phyloP scores from a whole-genome alignment of 2,113 vertebrate genomes.

The Ophthalmolycus amberensis region DNA sequence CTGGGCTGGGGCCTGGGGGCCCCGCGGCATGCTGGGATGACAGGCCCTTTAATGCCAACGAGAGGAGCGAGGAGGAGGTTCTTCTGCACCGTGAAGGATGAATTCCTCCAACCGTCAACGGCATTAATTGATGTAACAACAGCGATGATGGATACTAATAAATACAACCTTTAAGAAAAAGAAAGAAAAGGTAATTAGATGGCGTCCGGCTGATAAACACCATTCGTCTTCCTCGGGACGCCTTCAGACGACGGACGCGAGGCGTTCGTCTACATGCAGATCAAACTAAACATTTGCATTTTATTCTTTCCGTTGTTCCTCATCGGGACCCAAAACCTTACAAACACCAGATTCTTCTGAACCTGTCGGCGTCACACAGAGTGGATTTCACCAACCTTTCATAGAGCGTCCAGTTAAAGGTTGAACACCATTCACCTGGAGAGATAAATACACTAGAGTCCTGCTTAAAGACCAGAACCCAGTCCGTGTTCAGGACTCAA shows the following conservation, averaged over 20 bases:
- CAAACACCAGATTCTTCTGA: not conserved
- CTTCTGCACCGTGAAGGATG: constrained; percentile 77
- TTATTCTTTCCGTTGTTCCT: not conserved
- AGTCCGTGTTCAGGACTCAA: too few relatives aligned
- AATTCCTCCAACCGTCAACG: constrained; percentile 89
- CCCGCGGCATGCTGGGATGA: constrained; percentile 87
- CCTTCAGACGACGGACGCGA: constrained; percentile 9
- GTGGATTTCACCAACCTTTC: too few relatives aligned
- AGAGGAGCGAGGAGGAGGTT: constrained; percentile 66
- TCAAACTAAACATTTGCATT: too few relatives aligned
- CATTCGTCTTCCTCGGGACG: constrained; percentile 63
- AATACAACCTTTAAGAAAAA: constrained; percentile 85
- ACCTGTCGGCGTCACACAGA: too few relatives aligned
- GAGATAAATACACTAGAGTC: too few relatives aligned
- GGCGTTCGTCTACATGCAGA: constrained; percentile 26
- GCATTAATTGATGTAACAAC: constrained; percentile 96
- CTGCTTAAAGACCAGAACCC: too few relatives aligned
- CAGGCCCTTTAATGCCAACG: constrained; percentile 94
- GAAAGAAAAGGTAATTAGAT: constrained; percentile 77
- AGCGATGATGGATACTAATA: constrained; percentile 95
- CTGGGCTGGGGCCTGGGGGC: constrained; percentile 89
- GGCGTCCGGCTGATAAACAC: constrained; percentile 72
- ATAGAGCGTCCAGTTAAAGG: too few relatives aligned
- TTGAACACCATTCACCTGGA: too few relatives aligned
- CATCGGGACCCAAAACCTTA: not conserved